Evolutionary conservation across 2,797 vertebrate species (phyloP).

Genomic region (Cyclopterus lumpus): DNA sequence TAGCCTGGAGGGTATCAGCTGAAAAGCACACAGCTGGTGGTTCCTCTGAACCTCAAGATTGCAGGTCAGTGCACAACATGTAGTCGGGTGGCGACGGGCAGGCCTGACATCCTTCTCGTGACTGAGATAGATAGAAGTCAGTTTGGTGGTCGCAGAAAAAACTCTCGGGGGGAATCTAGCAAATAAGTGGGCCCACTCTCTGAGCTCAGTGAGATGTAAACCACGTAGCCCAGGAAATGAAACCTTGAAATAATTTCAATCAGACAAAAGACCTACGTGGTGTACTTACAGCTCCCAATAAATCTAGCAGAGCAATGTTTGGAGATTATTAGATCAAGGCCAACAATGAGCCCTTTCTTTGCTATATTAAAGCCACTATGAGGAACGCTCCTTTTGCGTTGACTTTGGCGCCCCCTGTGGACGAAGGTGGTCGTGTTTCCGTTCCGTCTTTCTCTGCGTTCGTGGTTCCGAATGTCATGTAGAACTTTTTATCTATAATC

Average conservation of each 20-base stretch:
- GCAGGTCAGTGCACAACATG: conserved; percentile 60
- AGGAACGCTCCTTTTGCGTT: not conserved
- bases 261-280: not conserved
- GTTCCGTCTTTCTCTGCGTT: too few relatives aligned
- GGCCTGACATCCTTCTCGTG: conserved; percentile 41
- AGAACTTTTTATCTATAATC: not conserved
- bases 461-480: too few relatives aligned
- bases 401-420: too few relatives aligned
- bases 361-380: not conserved
- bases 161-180: not conserved
- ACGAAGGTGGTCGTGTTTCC: too few relatives aligned
- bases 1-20: conserved; percentile 72
- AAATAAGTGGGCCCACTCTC: conserved; percentile 1
- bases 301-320: not conserved
- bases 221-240: not conserved
- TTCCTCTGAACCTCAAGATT: conserved; percentile 60
- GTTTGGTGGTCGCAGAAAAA: conserved; percentile 16
- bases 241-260: conserved; percentile 18
- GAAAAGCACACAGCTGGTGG: conserved; percentile 68
- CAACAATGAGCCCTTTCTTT: not conserved
- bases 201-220: conserved; percentile 16
- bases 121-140: conserved; percentile 25
- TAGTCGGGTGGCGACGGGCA: conserved; percentile 33
- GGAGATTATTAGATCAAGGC: not conserved
- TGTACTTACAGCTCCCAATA: conserved; percentile 5